A percentile compares a stretch with the other conserved stretches of the same genome.
These are phyloP conservation scores for Centropus bengalensis DNA, from an alignment of 2,113 vertebrate genomes.

Conservation along the genomic window DNA sequence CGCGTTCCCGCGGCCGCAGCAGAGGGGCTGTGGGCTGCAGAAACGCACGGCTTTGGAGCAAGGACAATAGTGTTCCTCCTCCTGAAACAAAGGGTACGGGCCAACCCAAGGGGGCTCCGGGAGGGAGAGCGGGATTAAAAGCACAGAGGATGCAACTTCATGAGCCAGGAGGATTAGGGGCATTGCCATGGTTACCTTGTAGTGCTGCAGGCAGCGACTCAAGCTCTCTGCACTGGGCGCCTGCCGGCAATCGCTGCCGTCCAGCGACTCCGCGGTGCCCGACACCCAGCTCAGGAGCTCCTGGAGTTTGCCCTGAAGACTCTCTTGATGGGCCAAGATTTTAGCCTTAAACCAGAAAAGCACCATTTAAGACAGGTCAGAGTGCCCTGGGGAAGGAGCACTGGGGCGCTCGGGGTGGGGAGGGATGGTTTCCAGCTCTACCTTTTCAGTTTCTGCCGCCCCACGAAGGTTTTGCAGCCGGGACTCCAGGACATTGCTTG, in stretches of 20 bases:
- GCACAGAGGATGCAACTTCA: not conserved
- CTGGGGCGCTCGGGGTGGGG: accelerated
- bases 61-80: not conserved
- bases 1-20: accelerated
- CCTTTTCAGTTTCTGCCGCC: slow-evolving; percentile 80
- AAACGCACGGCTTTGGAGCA: not conserved
- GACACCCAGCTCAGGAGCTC: slow-evolving; percentile 81
- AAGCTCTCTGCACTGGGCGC: slow-evolving; percentile 1
- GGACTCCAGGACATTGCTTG: slow-evolving; percentile 74
- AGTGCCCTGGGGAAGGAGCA: accelerated
- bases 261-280: slow-evolving; percentile 45
- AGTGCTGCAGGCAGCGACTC: slow-evolving; percentile 73
- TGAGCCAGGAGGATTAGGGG: slow-evolving; percentile 20
- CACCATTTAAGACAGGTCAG: not conserved
- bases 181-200: slow-evolving; percentile 77
- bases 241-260: not conserved
- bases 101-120: not conserved
- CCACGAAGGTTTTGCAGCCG: slow-evolving; percentile 78
- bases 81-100: not conserved
- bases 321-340: slow-evolving; percentile 64
- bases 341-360: slow-evolving; percentile 43
- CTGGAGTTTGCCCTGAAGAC: slow-evolving; percentile 78
- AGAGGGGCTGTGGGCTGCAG: accelerated
- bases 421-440: slow-evolving; percentile 27
- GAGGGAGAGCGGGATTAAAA: slow-evolving; percentile 34